Base-by-base conservation (phyloP, 2,113 vertebrate species). In the Gila orcuttii region DNA sequence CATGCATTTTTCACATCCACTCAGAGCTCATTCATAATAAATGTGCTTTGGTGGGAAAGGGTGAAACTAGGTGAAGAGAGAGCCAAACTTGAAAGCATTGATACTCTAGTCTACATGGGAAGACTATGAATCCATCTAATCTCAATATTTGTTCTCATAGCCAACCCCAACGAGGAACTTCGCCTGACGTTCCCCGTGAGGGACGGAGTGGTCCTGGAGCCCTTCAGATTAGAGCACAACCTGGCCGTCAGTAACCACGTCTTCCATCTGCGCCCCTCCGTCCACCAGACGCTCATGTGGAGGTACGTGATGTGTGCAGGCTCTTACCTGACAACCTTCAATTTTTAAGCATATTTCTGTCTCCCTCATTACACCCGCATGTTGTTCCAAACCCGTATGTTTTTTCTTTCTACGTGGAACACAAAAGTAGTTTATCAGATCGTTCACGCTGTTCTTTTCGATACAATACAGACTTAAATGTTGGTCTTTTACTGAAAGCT, bases 261-360 rank as follows among this genome's bases (percentile, higher is more conserved):
- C 92, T 99, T 98, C 93, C 98, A 99, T 92, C 92, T 99, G 42
- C 95, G 98, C 85, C 98, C 97, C 28, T 98, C 98, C 0, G 98
- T 99, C 88, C 98, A 99, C 89, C 98, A 99, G 95, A 99, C 98
- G 0, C 97, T 99, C 87, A 99, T 99, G 98, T 99, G 98, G 98
- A 97, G 98, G 98, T 99, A 83, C 15, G 82, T 75, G 31, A 31
- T 36, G 31, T 33, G 13, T 33, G 17, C 15, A 71, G 36, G 33
- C 33, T 69, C 66, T 64, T 15, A 2, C 6, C 13, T 39, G 66
- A 39, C 33, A 31, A 31, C 28, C 62, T 69, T 21, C 19, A 1
- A 69, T 69, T 33, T 68, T 36, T 36, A 36, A 21, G 8, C 31
- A 36, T 69, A 9, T 21, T 33, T 36, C 66, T 69, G 3, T 10